A percentile compares a stretch with the other conserved stretches of the same genome.
These are phyloP conservation scores for Rhinophrynus dorsalis DNA, from an alignment of 2,797 vertebrate genomes.

Conservation along the genomic window DNA sequence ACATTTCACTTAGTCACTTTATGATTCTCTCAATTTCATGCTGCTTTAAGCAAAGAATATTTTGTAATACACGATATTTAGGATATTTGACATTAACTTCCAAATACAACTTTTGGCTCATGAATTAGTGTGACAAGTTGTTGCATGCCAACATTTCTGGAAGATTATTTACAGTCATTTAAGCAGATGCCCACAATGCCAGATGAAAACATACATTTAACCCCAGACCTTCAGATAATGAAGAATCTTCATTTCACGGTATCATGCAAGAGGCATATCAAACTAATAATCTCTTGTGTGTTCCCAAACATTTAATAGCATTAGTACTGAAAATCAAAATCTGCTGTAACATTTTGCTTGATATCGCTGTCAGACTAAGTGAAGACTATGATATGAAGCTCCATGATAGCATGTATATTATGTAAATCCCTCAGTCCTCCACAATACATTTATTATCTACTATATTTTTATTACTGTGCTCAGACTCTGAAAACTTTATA, in stretches of 20 bases:
- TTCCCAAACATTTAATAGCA: too few relatives aligned
- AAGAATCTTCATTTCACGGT: too few relatives aligned
- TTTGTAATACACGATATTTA: conserved; percentile 37
- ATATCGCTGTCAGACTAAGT: too few relatives aligned
- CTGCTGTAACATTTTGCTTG: too few relatives aligned
- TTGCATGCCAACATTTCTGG: conserved; percentile 20
- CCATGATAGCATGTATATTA: too few relatives aligned
- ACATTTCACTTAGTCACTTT: not conserved
- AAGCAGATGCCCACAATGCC: conserved; percentile 8
- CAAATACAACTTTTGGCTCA: conserved; percentile 42
- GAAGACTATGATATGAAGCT: too few relatives aligned
- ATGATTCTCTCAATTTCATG: conserved; percentile 23
- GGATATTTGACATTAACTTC: conserved; percentile 19
- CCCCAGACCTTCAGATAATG: not conserved
- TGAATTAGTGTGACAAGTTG: conserved; percentile 21
- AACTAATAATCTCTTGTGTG: too few relatives aligned
- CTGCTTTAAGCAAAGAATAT: conserved; percentile 40
- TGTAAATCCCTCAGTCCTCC: too few relatives aligned
- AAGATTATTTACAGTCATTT: not conserved
- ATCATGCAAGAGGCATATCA: not conserved
- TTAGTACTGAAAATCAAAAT: too few relatives aligned
- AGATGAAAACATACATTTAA: conserved; percentile 15
- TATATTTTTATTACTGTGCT: too few relatives aligned
- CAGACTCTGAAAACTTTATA: too few relatives aligned
- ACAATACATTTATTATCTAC: too few relatives aligned